phyloP scores from a whole-genome alignment of 2,113 vertebrate genomes.

The Tachycineta bicolor region DNA sequence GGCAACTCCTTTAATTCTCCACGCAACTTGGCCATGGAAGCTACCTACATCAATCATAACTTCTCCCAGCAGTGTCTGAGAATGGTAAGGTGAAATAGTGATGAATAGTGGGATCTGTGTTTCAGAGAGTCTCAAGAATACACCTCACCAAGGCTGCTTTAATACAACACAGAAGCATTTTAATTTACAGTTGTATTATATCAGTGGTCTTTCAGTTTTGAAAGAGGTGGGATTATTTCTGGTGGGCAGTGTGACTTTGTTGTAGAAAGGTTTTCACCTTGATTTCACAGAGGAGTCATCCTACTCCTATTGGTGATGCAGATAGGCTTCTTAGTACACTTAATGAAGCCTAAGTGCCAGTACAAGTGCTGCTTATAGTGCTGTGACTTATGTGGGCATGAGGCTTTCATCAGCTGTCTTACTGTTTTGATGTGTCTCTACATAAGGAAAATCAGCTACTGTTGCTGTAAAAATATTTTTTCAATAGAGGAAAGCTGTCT shows the following conservation, averaged over 20 bases:
- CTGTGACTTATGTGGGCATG: background rate
- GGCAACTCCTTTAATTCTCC: slow-evolving; percentile 98
- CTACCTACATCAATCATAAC: slow-evolving; percentile 99
- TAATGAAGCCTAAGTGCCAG: background rate
- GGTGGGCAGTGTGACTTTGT: background rate
- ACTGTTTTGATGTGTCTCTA: background rate
- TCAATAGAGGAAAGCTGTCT: background rate
- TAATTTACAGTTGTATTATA: background rate
- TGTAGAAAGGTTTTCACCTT: background rate
- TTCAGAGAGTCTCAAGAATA: background rate
- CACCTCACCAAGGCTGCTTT: background rate
- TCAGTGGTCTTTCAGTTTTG: background rate
- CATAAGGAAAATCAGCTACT: background rate
- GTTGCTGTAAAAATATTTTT: background rate
- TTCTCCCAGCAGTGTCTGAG: slow-evolving; percentile 97
- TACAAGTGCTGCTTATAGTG: background rate
- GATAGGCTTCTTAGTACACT: background rate
- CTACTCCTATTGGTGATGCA: background rate
- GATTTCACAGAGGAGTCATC: background rate
- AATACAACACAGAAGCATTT: background rate
- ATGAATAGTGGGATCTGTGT: background rate
- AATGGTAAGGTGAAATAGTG: slow-evolving; percentile 75
- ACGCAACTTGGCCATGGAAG: slow-evolving; percentile 97
- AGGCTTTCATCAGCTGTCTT: background rate
- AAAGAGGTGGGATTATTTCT: background rate